Conservation (phyloP, 2,797 vertebrate species). For the Parambassis ranga region DNA sequence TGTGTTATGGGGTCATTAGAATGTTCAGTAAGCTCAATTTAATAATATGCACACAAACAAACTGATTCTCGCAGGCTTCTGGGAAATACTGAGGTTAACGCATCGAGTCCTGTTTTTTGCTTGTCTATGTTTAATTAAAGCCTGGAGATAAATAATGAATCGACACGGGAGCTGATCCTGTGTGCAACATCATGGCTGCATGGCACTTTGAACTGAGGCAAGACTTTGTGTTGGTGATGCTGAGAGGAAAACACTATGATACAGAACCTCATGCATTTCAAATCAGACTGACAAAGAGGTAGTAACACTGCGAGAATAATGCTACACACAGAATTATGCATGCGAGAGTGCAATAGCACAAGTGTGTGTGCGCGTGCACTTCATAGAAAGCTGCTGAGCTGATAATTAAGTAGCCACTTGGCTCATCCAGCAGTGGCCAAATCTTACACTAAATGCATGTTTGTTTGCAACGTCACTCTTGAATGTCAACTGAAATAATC, state of each 20-base stretch:
- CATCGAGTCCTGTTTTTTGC: constrained; percentile 16
- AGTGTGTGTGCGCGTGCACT: neutral
- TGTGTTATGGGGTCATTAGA: neutral
- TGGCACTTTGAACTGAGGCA: constrained; percentile 16
- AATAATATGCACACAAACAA: neutral
- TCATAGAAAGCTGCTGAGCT: neutral
- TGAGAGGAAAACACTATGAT: neutral
- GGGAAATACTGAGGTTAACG: constrained; percentile 10
- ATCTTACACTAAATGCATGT: too few relatives aligned
- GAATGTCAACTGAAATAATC: too few relatives aligned
- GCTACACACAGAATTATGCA: neutral
- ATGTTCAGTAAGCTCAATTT: neutral
- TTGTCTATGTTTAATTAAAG: constrained; percentile 32
- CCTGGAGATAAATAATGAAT: constrained; percentile 32
- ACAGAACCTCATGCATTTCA: neutral
- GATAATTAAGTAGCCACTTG: constrained; percentile 8
- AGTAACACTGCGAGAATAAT: constrained; percentile 3
- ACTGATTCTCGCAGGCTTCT: neutral
- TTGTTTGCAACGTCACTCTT: too few relatives aligned
- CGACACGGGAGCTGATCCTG: constrained; percentile 18
- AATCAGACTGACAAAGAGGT: neutral
- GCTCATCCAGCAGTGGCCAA: neutral
- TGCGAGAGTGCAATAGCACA: neutral
- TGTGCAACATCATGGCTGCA: constrained; percentile 3
- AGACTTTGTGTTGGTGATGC: neutral